Evolutionary conservation across 2,888 invertebrate species (phyloP), one percentile per base, ranked within the genome.

Genomic region (Cremastinae sp.): DNA sequence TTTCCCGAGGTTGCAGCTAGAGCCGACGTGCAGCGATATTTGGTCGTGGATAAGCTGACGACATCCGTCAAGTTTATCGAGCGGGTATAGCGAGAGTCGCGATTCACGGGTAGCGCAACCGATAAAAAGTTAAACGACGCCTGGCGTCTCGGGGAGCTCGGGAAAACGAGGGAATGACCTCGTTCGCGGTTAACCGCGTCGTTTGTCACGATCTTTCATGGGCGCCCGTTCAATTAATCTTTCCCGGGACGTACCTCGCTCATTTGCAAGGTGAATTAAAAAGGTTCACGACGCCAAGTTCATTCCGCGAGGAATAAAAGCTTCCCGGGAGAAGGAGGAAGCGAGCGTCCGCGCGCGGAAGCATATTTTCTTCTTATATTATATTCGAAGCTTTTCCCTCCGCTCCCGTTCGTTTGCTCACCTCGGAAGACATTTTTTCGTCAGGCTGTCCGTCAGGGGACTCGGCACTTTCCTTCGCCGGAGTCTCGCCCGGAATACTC

Each of bases 41-140:
- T n/a, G n/a, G n/a, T n/a, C n/a, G n/a, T n/a, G n/a, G n/a, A 61
- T 66, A 66, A 61, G 61, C 47, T 49, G 66, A 66, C 71, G 61
- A 71, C 65, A 62, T 66, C 65, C 41, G 54, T 66, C 54, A 62
- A 61, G 61, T 66, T 75, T 53, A 66, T 66, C 66, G 71, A 71
- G 70, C 38, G 18, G 18, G 34, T 18, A 59, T 18, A 22, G 20
- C 14, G 58, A 16, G 22, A 69, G n/a, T 43, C 20, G 34, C 47
- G 16, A 47, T 61, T 47, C 61, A 41, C 41, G 28, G 51, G 61
- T 54, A 56, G 61, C 61, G 5, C 5, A 28, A 43, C 28, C 75
- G 61, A 75, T 75, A 75, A 75, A n/a, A 75, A 61, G 54, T 75
- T 62, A 22, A 71, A 66, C 54, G 54, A 28, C 28, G 43, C 54